phyloP scores from a whole-genome alignment of 1,140 invertebrate genomes.

The Drosophila prosaltans region DNA sequence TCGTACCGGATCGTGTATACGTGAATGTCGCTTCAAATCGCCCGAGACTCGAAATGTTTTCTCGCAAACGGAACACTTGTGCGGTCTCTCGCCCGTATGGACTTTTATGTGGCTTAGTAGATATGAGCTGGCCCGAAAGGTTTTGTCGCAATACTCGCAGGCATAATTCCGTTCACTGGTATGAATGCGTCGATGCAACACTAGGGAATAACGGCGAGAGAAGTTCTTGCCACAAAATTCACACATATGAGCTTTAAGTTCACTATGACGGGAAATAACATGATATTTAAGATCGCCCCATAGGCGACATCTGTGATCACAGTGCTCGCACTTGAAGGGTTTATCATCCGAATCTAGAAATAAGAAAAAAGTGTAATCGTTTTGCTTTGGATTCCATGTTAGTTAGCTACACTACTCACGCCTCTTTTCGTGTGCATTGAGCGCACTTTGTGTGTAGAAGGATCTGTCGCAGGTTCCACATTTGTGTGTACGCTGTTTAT shows the following conservation, averaged over 20 bases:
- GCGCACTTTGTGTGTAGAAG: slow-evolving; percentile 90
- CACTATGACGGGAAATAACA: slow-evolving; percentile 92
- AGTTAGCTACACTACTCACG: slow-evolving; percentile 43
- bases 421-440: slow-evolving; percentile 90
- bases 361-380: neutral
- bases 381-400: neutral
- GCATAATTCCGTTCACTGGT: slow-evolving; percentile 95
- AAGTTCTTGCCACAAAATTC: slow-evolving; percentile 96
- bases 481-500: slow-evolving; percentile 89
- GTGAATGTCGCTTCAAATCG: slow-evolving; percentile 94
- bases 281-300: slow-evolving; percentile 96
- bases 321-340: slow-evolving; percentile 90
- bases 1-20: slow-evolving; percentile 86
- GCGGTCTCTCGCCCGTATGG: slow-evolving; percentile 94
- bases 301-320: slow-evolving; percentile 90
- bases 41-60: slow-evolving; percentile 94
- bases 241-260: slow-evolving; percentile 92
- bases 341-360: slow-evolving; percentile 88
- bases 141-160: slow-evolving; percentile 92
- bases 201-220: slow-evolving; percentile 96
- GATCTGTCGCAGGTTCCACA: slow-evolving; percentile 89
- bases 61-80: slow-evolving; percentile 90
- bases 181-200: slow-evolving; percentile 94
- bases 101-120: slow-evolving; percentile 94
- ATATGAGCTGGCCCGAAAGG: slow-evolving; percentile 93